Evolutionary conservation across 2,888 invertebrate species (phyloP).

Genomic region (Calliopum simillimum): DNA sequence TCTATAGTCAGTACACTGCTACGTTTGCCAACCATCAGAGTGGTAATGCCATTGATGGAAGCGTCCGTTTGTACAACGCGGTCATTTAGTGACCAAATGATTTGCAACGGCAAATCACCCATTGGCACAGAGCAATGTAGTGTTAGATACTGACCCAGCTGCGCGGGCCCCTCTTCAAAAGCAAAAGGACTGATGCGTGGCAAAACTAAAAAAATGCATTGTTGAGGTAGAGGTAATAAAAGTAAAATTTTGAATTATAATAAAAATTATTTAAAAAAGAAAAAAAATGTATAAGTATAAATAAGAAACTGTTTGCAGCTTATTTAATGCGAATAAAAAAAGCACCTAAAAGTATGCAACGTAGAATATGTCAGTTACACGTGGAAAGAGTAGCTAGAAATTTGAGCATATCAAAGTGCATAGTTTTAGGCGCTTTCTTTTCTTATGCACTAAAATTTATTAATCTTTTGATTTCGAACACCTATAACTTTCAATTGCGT

Average conservation of each 20-base stretch:
- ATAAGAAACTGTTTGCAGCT: neutral
- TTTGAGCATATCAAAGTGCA: too few species aligned
- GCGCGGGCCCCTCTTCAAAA: conserved; percentile 81
- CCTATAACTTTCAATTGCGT: conserved; percentile 81
- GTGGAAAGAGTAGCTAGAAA: too few species aligned
- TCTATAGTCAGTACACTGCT: conserved; percentile 75
- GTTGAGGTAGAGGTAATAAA: neutral
- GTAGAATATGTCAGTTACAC: neutral
- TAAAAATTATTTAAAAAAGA: conserved; percentile 30
- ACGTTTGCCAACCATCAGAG: conserved; percentile 69
- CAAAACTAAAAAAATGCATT: conserved; percentile 73
- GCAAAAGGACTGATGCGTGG: conserved; percentile 85
- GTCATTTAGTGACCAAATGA: conserved; percentile 79
- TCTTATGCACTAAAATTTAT: too few species aligned
- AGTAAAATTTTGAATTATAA: conserved; percentile 28
- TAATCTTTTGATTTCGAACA: conserved; percentile 54
- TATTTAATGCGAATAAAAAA: neutral
- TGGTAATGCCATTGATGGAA: conserved; percentile 72
- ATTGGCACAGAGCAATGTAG: conserved; percentile 79
- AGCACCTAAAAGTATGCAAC: neutral
- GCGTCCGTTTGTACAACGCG: conserved; percentile 70
- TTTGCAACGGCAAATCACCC: conserved; percentile 83
- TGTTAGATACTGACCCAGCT: conserved; percentile 77
- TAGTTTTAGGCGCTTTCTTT: too few species aligned
- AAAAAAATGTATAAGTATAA: conserved; percentile 25